Conservation (phyloP, 1,140 invertebrate genomes). For the Elysia chlorotica region DNA sequence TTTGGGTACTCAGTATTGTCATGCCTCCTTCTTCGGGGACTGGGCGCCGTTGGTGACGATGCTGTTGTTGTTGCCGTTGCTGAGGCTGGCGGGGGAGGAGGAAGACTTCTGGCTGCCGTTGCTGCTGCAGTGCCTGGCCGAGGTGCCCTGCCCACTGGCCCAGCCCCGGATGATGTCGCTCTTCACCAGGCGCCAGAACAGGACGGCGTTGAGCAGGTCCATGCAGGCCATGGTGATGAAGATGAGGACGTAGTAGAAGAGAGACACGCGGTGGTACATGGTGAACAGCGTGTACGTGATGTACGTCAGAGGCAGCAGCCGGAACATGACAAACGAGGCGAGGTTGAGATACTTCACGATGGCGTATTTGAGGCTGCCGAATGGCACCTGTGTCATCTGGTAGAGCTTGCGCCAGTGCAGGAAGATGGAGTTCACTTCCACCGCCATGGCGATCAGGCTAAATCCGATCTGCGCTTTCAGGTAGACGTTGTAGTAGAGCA, state of each 20-base stretch:
- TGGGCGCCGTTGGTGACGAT: no score
- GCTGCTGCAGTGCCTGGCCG: no score
- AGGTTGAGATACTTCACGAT: constrained; percentile 41
- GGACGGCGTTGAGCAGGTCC: constrained; percentile 45
- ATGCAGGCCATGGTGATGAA: constrained; percentile 44
- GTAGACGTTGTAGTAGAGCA: constrained; percentile 55
- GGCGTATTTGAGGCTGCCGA: constrained; percentile 38
- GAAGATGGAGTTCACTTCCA: constrained; percentile 57
- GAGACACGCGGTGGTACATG: constrained; percentile 30
- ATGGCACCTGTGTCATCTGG: constrained; percentile 44
- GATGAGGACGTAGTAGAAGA: constrained; percentile 34
- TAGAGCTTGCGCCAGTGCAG: constrained; percentile 55
- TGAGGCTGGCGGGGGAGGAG: no score
- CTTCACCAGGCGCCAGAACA: constrained; percentile 52
- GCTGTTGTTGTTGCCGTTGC: no score
- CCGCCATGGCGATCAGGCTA: constrained; percentile 49
- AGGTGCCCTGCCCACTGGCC: not conserved
- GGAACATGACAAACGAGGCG: constrained; percentile 44
- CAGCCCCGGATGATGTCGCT: constrained; percentile 43
- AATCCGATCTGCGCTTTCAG: constrained; percentile 44
- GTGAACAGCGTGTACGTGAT: constrained; percentile 41
- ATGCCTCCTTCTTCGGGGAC: no score
- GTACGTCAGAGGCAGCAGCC: constrained; percentile 31
- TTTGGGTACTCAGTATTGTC: no score
- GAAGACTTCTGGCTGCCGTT: no score